Percentiles rank a stretch among this genome's conserved stretches.
phyloP scores from a whole-genome alignment of 2,113 vertebrate species.

The Amblyopsis rosae region DNA sequence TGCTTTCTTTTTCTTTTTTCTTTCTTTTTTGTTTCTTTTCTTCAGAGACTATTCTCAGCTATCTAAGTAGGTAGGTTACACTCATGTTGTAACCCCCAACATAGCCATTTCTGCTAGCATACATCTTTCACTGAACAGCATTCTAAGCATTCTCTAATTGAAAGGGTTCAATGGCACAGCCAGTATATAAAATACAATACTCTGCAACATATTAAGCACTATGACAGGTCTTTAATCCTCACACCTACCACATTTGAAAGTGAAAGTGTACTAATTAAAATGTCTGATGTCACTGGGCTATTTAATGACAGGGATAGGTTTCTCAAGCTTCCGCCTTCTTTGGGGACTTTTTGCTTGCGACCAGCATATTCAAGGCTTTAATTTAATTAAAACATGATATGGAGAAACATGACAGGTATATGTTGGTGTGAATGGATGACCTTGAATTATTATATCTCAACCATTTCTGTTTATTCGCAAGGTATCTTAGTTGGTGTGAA shows the following conservation, averaged over 20 bases:
- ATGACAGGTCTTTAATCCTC: constrained; percentile 34
- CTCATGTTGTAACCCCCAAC: too few relatives aligned
- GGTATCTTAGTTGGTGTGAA: constrained; percentile 12
- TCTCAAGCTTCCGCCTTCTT: constrained; percentile 16
- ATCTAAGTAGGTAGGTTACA: too few relatives aligned
- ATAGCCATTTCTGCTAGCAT: constrained; percentile 1
- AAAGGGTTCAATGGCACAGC: constrained; percentile 24
- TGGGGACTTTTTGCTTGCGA: constrained; percentile 2
- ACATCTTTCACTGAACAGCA: constrained; percentile 42
- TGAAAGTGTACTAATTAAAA: constrained; percentile 58
- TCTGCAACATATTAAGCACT: constrained; percentile 24
- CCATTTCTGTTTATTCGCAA: constrained; percentile 13
- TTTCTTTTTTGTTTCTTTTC: neutral
- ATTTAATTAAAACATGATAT: constrained; percentile 28
- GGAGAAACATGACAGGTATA: neutral
- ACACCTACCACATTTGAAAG: constrained; percentile 30
- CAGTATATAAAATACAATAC: constrained; percentile 27
- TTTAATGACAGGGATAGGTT: constrained; percentile 51
- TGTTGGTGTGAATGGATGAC: constrained; percentile 9
- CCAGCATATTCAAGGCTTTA: constrained; percentile 25
- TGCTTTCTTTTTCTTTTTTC: neutral
- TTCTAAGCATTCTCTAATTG: constrained; percentile 40
- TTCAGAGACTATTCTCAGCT: neutral
- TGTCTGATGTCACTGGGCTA: constrained; percentile 39
- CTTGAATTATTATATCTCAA: constrained; percentile 36